Evolutionary conservation across 2,113 vertebrate genomes (phyloP).

Genomic region (Pterocles orientalis): DNA sequence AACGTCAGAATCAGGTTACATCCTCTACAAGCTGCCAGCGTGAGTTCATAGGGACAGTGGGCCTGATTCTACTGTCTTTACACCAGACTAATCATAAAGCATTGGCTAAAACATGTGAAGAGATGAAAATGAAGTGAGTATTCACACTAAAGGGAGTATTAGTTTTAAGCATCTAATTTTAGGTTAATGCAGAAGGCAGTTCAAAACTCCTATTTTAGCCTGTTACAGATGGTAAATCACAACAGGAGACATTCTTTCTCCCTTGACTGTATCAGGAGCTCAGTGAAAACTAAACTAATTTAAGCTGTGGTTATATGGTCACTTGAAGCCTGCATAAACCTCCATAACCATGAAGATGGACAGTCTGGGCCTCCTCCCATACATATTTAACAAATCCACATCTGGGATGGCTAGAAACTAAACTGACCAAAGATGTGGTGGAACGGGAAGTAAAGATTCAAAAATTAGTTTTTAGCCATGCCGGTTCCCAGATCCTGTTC

Average conservation of each 20-base stretch:
- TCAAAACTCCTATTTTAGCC: background rate
- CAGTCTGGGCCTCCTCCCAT: background rate
- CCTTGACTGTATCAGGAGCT: background rate
- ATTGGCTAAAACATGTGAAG: background rate
- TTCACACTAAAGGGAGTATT: background rate
- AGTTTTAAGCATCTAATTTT: background rate
- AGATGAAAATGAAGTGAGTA: background rate
- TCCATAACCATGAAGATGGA: background rate
- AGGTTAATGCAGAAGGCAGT: background rate
- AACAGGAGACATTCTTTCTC: accelerated
- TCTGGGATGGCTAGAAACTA: background rate
- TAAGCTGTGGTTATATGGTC: background rate
- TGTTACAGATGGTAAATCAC: background rate
- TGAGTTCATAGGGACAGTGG: background rate
- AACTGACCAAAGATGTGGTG: background rate
- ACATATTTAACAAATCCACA: background rate
- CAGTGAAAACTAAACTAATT: background rate
- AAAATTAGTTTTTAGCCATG: background rate
- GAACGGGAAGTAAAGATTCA: background rate
- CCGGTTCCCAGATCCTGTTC: background rate
- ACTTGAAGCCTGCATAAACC: background rate
- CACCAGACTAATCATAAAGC: background rate
- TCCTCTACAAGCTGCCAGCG: background rate
- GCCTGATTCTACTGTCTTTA: background rate
- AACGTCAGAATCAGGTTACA: background rate